A percentile compares a stretch with the other conserved stretches of the same genome.
Conservation (phyloP, 2,797 vertebrate genomes). For the Podarcis siculus region DNA sequence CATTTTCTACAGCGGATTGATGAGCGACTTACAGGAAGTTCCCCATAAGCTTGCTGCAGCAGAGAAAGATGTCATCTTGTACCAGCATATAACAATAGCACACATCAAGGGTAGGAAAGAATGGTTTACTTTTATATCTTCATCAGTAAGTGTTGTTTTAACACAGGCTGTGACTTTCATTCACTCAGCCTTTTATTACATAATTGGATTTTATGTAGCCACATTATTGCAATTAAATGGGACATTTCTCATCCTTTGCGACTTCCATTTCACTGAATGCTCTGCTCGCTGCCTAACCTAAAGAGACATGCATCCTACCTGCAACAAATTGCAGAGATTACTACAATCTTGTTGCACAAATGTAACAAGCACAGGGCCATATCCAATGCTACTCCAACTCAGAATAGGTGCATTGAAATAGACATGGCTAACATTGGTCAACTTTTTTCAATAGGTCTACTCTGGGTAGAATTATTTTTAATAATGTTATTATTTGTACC, state of each 20-base stretch:
- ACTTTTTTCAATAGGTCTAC: no score
- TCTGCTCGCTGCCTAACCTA: background rate
- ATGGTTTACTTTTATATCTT: background rate
- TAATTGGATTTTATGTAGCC: conserved; percentile 20
- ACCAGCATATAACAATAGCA: conserved; percentile 1
- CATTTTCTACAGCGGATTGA: background rate
- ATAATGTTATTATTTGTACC: no score
- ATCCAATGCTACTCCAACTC: no score
- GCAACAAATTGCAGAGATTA: background rate
- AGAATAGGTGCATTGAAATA: no score
- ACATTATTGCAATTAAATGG: conserved; percentile 26
- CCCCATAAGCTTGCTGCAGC: background rate
- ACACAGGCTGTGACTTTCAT: conserved; percentile 23
- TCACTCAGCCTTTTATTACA: conserved; percentile 31
- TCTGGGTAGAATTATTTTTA: no score
- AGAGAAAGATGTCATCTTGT: background rate
- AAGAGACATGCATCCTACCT: background rate
- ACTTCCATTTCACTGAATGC: conserved; percentile 22
- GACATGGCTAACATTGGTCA: no score
- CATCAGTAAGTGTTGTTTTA: background rate
- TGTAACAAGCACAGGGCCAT: background rate
- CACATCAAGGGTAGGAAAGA: background rate
- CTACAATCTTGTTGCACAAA: background rate
- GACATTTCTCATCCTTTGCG: conserved; percentile 36
- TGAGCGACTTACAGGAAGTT: background rate